Evolutionary conservation across 2,888 invertebrate genomes (phyloP).

Genomic region (Ceraclea dissimilis): DNA sequence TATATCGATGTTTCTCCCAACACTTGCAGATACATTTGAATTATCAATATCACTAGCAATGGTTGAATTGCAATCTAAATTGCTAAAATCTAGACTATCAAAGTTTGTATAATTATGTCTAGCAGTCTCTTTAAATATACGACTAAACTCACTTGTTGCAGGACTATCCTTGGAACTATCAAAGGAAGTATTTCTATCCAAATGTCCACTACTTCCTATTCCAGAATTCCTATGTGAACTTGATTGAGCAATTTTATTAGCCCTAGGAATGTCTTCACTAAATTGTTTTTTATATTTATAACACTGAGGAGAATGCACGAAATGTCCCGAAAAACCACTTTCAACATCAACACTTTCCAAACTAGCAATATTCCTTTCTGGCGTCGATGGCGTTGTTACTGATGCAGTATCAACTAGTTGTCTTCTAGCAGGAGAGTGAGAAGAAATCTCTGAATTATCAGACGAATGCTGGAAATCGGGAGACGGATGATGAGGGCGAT

Average conservation of each 20-base stretch:
- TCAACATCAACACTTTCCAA: not conserved
- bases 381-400: too few relatives aligned
- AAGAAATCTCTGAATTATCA: conserved; percentile 5
- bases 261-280: not conserved
- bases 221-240: not conserved
- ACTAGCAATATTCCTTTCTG: not conserved
- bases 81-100: conserved; percentile 8
- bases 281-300: not conserved
- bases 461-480: conserved; percentile 8
- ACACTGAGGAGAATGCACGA: not conserved
- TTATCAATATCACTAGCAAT: too few relatives aligned
- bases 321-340: conserved; percentile 1
- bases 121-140: conserved; percentile 14
- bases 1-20: not conserved
- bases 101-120: conserved; percentile 9
- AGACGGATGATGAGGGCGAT: conserved; percentile 4
- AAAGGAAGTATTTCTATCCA: conserved; percentile 2
- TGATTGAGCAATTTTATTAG: not conserved
- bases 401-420: too few relatives aligned
- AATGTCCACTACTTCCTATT: not conserved
- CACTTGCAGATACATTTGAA: not conserved
- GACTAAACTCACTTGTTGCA: conserved; percentile 20
- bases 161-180: conserved; percentile 17
- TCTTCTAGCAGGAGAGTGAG: not conserved
- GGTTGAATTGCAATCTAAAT: not conserved